Conservation (phyloP, 2,797 vertebrate genomes). For the Danio albolineatus region DNA sequence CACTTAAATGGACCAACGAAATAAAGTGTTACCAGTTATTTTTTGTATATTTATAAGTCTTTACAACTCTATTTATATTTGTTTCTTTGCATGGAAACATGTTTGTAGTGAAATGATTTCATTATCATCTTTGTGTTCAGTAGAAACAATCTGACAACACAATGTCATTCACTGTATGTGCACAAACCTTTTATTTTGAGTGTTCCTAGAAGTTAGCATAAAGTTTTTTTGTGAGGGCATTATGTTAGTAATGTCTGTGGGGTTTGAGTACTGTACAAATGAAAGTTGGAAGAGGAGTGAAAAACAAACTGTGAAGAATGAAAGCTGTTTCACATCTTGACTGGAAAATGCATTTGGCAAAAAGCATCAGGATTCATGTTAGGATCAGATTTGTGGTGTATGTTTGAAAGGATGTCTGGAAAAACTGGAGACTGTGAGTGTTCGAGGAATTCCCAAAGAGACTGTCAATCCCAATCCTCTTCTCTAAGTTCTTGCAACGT, state of each 20-base stretch:
- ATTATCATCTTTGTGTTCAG: constrained; percentile 24
- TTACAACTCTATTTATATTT: constrained; percentile 1
- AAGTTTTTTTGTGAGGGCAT: background rate
- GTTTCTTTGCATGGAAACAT: background rate
- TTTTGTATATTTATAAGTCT: no score
- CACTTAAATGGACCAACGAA: no score
- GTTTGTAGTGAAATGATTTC: background rate
- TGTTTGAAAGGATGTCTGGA: constrained; percentile 67
- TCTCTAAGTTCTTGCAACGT: background rate
- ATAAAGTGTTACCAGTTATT: no score
- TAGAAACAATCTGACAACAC: constrained; percentile 27
- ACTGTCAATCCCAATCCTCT: constrained; percentile 32
- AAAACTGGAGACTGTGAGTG: constrained; percentile 40
- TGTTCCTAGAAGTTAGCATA: background rate
- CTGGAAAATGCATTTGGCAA: constrained; percentile 70
- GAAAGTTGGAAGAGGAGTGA: constrained; percentile 20
- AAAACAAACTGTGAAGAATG: constrained; percentile 30
- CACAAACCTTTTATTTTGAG: background rate
- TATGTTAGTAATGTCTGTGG: background rate
- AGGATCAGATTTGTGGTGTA: constrained; percentile 39
- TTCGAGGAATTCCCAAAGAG: constrained; percentile 55
- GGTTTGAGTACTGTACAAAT: constrained; percentile 16
- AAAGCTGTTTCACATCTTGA: constrained; percentile 58
- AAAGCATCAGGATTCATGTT: constrained; percentile 47
- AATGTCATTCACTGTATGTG: background rate